Percentiles rank a stretch among this genome's conserved stretches.
Conservation (phyloP, 2,888 invertebrate genomes). For the Cecidostiba fungosa region DNA sequence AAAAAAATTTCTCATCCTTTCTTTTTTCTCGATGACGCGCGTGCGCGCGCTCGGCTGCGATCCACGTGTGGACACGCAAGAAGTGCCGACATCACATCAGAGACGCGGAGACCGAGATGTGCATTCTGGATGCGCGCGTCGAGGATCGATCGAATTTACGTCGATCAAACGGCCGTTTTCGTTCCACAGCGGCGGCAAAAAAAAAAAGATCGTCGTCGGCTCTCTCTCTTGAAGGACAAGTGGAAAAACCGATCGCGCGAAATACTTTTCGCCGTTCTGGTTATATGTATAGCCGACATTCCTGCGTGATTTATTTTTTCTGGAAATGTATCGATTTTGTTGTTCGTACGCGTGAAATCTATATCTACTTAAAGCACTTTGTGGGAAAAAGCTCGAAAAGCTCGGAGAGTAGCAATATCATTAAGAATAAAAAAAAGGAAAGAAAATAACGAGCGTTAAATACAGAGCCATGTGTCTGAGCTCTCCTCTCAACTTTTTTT, state of each 20-base stretch:
- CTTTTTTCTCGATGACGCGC: conserved; percentile 31
- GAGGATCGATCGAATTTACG: conserved; percentile 61
- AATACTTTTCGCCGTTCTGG: not conserved
- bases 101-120: conserved; percentile 25
- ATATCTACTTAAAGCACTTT: conserved; percentile 23
- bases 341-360: not conserved
- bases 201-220: conserved; percentile 33
- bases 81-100: conserved; percentile 69
- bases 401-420: not conserved
- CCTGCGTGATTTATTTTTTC: not conserved
- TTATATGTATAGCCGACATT: not conserved
- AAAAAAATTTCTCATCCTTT: conserved; percentile 23
- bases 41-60: conserved; percentile 65
- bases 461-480: conserved; percentile 47
- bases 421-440: not conserved
- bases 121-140: conserved; percentile 36
- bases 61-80: conserved; percentile 76
- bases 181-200: conserved; percentile 29
- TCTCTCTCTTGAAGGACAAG: not conserved
- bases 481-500: conserved; percentile 36
- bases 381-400: conserved; percentile 17
- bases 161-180: conserved; percentile 56
- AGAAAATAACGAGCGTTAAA: not conserved
- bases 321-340: too few species aligned
- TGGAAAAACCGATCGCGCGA: conserved; percentile 14